Conservation (phyloP, 2,888 invertebrate genomes). For the Drosophila mayaguana region DNA sequence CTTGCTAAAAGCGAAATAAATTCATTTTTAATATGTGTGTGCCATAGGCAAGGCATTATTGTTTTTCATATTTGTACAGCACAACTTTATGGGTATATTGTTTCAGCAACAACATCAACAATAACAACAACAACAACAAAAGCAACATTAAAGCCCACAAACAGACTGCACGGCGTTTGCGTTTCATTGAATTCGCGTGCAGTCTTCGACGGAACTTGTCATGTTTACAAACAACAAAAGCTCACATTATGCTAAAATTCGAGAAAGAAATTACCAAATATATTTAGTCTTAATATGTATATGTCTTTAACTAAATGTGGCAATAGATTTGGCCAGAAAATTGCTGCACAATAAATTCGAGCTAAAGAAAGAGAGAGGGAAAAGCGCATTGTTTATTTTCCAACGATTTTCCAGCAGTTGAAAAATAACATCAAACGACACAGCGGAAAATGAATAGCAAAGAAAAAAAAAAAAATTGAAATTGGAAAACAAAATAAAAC, state of each 20-base stretch:
- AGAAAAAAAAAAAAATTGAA: conserved; percentile 15
- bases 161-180: conserved; percentile 72
- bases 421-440: conserved; percentile 80
- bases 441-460: conserved; percentile 35
- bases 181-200: conserved; percentile 62
- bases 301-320: conserved; percentile 38
- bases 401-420: conserved; percentile 54
- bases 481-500: conserved; percentile 7
- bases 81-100: conserved; percentile 75
- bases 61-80: conserved; percentile 71
- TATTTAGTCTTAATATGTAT: conserved; percentile 23
- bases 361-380: conserved; percentile 12
- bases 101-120: conserved; percentile 55
- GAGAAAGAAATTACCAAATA: conserved; percentile 32
- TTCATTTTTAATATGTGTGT: conserved; percentile 73
- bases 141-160: conserved; percentile 60
- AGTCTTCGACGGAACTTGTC: conserved; percentile 74
- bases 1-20: conserved; percentile 68
- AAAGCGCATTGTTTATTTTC: conserved; percentile 72
- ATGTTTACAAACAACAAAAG: conserved; percentile 70
- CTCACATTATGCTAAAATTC: conserved; percentile 61
- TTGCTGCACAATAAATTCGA: conserved; percentile 60
- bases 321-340: conserved; percentile 59
- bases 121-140: conserved; percentile 29
- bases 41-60: conserved; percentile 35